Evolutionary conservation across 1,140 invertebrate species (phyloP), one percentile per base, ranked within the genome.

Genomic region (Cyclargus thomasi): DNA sequence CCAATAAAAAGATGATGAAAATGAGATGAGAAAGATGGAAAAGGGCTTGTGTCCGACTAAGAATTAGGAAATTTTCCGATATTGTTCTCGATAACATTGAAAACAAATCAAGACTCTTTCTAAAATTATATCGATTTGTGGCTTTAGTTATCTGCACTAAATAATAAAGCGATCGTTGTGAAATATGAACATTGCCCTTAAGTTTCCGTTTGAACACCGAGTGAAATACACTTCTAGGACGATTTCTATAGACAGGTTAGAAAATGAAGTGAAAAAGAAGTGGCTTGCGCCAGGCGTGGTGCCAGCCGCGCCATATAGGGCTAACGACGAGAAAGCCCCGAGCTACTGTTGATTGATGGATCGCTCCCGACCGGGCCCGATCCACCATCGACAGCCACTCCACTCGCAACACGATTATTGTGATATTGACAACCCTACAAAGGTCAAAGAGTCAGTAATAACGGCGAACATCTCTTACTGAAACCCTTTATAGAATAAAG

Each of bases 321-420:
- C 82, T 90, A 88, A 88, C 88, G 86, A 90, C 85, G 86, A 90
- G 88, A 90, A 90, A 88, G 88, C 86, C 82, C 82, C 78, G 76
- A 77, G 81, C 75, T 79, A 80, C 75, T 69, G 75, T 74, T 78
- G 83, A 85, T 82, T 88, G 84, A 88, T 85, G 82, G 82, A 87
- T 82, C 79, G 79, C 72, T 74, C 75, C 77, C 64, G 68, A 71
- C 71, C 70, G 75, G 69, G 1, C 4, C 29, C 29, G 29, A n/a
- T 70, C 74, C 70, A 74, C 71, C 73, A 69, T 69, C 73, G 71
- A 64, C 76, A 73, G 74, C 78, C 71, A 73, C 74, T 74, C 35
- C 21, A 22, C 62, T 68, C 53, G 23, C 22, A 53, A 53, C 10
- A 53, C 22, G 47, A 55, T 65, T 65, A 21, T 39, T 64, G 39